Conservation (phyloP, 2,888 invertebrate genomes). For the Lasioglossum villosulum region DNA sequence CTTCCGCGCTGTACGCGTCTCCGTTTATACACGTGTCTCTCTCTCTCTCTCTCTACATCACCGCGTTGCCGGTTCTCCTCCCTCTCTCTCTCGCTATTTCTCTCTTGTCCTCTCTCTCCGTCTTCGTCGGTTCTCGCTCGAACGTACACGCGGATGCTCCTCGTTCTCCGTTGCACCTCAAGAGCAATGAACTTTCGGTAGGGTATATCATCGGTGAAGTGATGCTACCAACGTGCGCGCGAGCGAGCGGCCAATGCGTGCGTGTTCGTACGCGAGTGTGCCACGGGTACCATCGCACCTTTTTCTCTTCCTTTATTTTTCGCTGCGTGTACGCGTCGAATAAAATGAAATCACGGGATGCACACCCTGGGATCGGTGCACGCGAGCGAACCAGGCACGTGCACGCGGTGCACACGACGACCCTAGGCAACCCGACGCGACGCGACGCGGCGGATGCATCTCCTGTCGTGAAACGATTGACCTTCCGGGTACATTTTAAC, state of each 20-base stretch:
- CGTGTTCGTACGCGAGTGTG: slow-evolving; percentile 25
- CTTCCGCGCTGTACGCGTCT: slow-evolving; percentile 14
- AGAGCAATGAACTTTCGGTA: slow-evolving; percentile 83
- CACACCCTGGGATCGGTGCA: slow-evolving; percentile 23
- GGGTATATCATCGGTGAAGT: slow-evolving; percentile 82
- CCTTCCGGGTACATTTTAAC: slow-evolving; percentile 61
- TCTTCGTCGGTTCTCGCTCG: slow-evolving; percentile 43
- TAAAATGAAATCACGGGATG: slow-evolving; percentile 54
- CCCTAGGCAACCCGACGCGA: slow-evolving; percentile 13
- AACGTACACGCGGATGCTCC: slow-evolving; percentile 44
- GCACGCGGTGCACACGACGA: slow-evolving; percentile 31
- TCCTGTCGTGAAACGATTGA: slow-evolving; percentile 41
- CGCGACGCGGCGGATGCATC: background rate
- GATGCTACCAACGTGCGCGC: slow-evolving; percentile 78
- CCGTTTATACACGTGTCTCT: background rate
- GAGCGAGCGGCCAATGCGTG: slow-evolving; percentile 48
- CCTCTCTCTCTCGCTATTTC: slow-evolving; percentile 33
- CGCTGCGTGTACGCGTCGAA: slow-evolving; percentile 65
- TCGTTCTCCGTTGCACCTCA: slow-evolving; percentile 75
- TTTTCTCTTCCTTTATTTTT: slow-evolving; percentile 14
- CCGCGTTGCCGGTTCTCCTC: slow-evolving; percentile 29
- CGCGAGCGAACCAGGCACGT: slow-evolving; percentile 23
- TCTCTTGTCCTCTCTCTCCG: slow-evolving; percentile 17
- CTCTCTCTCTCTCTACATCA: slow-evolving; percentile 27
- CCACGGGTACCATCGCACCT: slow-evolving; percentile 47